Evolutionary conservation across 2,113 vertebrate species (phyloP), one percentile per base, ranked within the genome.

Genomic region (Chamaetylas fuelleborni): DNA sequence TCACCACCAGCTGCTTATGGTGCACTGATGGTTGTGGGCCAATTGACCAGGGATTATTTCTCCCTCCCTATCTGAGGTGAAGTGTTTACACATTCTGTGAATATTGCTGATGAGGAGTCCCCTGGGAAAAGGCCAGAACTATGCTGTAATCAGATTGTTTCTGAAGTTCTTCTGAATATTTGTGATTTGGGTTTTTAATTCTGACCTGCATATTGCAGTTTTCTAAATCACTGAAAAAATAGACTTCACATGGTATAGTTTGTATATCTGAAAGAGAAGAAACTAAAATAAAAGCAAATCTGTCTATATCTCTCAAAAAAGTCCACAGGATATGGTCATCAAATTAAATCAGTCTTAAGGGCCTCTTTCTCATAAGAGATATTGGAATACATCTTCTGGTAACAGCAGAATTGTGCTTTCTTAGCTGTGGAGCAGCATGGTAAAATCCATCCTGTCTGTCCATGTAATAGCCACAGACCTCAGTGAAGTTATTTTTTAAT

Each of bases 1-100:
- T 96, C 67, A 94, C n/a, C 57, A 36, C 86, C 96, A 97, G 95
- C 95, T 97, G 95, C 96, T 97, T 89, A 47, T 48, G 89, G 88
- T 34, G 38, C 80, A 92, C 14, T 81, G 76, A 91, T 92, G 74
- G 92, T 14, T 93, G 73, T 93, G 81, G 93, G 81, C 93, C 90
- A 95, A 92, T 93, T 95, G 90, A 94, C 88, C 86, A 96, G 84
- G 72, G 82, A 91, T 84, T 83, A 73, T 91, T 92, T 12, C 85
- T 95, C 96, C 95, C 70, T 94, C 43, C 54, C 93, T 86, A 17
- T 97, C 70, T 88, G 88, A 92, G 74, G 51, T 94, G 57, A 95
- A 96, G 84, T 96, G 70, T 95, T 96, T 94, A 90, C 64, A 86
- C 47, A 79, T 86, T 94, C 90, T 82, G 23, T 88, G 66, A 96